These are phyloP conservation scores for Stegastes partitus DNA, from an alignment of 2,113 vertebrate species.

Conservation along the genomic window DNA sequence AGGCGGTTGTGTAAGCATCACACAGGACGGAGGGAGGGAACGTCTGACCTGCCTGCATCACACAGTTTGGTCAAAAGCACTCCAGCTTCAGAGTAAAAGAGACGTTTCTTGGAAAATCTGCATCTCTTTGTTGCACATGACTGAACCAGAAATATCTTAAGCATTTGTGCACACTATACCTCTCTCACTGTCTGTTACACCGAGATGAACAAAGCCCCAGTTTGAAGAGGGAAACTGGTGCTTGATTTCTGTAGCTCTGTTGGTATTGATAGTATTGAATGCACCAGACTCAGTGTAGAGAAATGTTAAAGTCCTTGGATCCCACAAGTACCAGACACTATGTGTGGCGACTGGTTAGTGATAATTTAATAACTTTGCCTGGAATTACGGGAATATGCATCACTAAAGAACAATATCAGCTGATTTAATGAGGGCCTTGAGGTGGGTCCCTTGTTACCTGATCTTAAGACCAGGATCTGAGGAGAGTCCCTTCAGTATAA, in stretches of 20 bases:
- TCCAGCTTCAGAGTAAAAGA: slow-evolving; percentile 27
- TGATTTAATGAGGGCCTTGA: neutral
- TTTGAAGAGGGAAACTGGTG: neutral
- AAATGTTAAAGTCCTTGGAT: neutral
- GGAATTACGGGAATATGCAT: neutral
- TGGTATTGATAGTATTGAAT: neutral
- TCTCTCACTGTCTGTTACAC: neutral
- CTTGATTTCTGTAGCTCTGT: neutral
- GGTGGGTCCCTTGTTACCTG: too few species aligned
- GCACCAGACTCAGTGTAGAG: neutral
- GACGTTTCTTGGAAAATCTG: neutral
- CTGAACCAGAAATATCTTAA: neutral
- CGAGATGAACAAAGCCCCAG: neutral
- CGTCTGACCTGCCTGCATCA: neutral
- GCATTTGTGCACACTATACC: neutral
- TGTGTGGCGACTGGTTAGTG: neutral
- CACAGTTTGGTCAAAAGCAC: neutral
- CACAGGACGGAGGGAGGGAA: slow-evolving; percentile 6
- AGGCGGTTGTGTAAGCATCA: slow-evolving; percentile 31
- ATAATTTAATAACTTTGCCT: too few species aligned
- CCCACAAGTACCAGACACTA: neutral
- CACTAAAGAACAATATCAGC: neutral
- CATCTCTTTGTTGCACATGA: neutral
- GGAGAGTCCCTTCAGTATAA: too few species aligned
- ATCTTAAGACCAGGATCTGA: too few species aligned